Evolutionary conservation across 2,113 vertebrate species (phyloP).

Genomic region (Reinhardtius hippoglossoides): DNA sequence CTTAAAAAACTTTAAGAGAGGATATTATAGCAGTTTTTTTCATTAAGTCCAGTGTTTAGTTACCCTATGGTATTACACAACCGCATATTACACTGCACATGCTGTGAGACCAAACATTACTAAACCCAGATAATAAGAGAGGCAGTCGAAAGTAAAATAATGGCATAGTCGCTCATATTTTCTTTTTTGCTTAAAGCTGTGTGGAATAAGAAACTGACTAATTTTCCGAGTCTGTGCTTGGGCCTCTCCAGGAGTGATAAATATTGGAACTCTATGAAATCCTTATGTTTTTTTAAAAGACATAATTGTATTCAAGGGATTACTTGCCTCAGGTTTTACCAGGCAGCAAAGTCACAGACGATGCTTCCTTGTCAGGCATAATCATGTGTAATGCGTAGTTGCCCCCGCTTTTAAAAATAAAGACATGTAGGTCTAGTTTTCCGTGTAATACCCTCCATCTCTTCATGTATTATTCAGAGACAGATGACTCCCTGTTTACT

Average conservation of each 20-base stretch:
- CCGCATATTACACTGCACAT: neutral
- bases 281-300: conserved; percentile 46
- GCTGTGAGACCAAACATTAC: conserved; percentile 32
- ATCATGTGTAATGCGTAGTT: conserved; percentile 1
- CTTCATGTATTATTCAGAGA: conserved; percentile 38
- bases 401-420: conserved; percentile 17
- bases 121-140: conserved; percentile 45
- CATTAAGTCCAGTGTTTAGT: conserved; percentile 8
- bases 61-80: conserved; percentile 19
- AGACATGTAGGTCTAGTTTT: neutral
- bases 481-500: conserved; percentile 20
- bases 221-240: conserved; percentile 23
- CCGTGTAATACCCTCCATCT: neutral
- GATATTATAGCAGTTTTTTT: neutral
- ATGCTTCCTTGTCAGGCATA: neutral
- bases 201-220: conserved; percentile 38
- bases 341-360: conserved; percentile 1
- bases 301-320: conserved; percentile 30
- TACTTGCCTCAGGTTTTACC: conserved; percentile 9
- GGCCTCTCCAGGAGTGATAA: conserved; percentile 27
- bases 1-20: neutral
- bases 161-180: conserved; percentile 38
- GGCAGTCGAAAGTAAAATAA: conserved; percentile 19
- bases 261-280: conserved; percentile 19
- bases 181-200: conserved; percentile 31